Percentiles rank a stretch among this genome's conserved stretches.
phyloP scores from a whole-genome alignment of 2,888 invertebrate genomes.

The Rugalucina vietnamica region DNA sequence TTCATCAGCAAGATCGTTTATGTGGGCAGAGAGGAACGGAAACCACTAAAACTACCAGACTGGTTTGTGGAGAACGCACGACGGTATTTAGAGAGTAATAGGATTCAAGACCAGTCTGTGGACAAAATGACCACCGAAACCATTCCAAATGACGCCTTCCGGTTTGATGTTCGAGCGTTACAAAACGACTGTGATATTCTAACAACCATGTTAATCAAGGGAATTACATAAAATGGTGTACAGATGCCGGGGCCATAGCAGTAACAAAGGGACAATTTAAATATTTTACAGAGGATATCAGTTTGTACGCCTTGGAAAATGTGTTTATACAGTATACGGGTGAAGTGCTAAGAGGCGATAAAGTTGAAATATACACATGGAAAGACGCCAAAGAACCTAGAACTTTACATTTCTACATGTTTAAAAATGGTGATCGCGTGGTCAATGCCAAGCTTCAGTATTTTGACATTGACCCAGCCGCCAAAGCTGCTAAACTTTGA shows the following conservation, averaged over 20 bases:
- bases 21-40: not conserved
- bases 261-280: constrained; percentile 44
- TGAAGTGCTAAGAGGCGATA: constrained; percentile 44
- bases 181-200: constrained; percentile 53
- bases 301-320: constrained; percentile 39
- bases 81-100: not conserved
- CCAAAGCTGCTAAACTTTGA: not conserved
- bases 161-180: constrained; percentile 19
- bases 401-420: constrained; percentile 50
- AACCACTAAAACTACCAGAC: not conserved
- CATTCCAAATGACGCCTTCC: constrained; percentile 44
- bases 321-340: constrained; percentile 49
- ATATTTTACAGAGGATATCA: constrained; percentile 44
- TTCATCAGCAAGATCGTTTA: not conserved
- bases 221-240: constrained; percentile 56
- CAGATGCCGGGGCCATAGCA: constrained; percentile 57
- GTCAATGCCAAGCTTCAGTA: constrained; percentile 26
- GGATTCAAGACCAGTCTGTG: not conserved
- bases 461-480: not conserved
- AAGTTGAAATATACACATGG: constrained; percentile 50
- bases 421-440: constrained; percentile 21
- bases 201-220: constrained; percentile 63
- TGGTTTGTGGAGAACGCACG: not conserved
- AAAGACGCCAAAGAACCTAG: constrained; percentile 30
- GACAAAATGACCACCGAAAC: not conserved